Evolutionary conservation across 2,888 invertebrate genomes (phyloP), one percentile per base, ranked within the genome.

Genomic region (Drosophila lutescens): DNA sequence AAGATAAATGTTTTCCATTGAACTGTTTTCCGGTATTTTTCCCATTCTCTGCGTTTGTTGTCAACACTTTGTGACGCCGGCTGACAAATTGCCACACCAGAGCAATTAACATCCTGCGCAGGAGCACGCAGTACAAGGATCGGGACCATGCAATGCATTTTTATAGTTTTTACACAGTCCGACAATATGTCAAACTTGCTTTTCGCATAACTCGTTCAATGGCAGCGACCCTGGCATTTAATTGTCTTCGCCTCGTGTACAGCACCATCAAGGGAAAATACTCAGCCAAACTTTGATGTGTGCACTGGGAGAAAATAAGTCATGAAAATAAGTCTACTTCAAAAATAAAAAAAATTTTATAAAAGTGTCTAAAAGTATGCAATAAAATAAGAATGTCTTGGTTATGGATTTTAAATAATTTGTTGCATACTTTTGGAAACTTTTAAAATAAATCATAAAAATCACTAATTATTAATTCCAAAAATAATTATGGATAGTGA

Each of bases 61-160:
- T 55, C 49, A 43, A n/a, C 67, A 62, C 44, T 72, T 66, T 59
- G 46, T 8, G 23, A 17, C 44, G 40, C 32, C 20, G 50, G 3
- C 57, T 69, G 87, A 82, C 79, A 84, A 81, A 84, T 86, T 80
- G 84, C 51, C 53, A 70, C 63, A 68, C 60, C 79, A 74, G 74
- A 83, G 79, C 81, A 86, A 85, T 85, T 86, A 86, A 80, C 77
- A 74, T 71, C 54, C 70, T 80, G 70, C 61, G 62, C 30, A 66
- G 74, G 46, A 67, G 62, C 43, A 20, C 15, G 49, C 26, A 43
- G 20, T 43, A 26, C 62, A 34, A 34, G 34, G 12, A 34, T 34
- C 12, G 30, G 34, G 34, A 13, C 30, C 36, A 30, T 46, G 20
- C 43, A 38, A 49, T 56, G 55, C 41, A 59, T 73, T 74, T 72